These are phyloP conservation scores for Petrolisthes cinctipes DNA, from an alignment of 2,888 invertebrate species.

Conservation along the genomic window DNA sequence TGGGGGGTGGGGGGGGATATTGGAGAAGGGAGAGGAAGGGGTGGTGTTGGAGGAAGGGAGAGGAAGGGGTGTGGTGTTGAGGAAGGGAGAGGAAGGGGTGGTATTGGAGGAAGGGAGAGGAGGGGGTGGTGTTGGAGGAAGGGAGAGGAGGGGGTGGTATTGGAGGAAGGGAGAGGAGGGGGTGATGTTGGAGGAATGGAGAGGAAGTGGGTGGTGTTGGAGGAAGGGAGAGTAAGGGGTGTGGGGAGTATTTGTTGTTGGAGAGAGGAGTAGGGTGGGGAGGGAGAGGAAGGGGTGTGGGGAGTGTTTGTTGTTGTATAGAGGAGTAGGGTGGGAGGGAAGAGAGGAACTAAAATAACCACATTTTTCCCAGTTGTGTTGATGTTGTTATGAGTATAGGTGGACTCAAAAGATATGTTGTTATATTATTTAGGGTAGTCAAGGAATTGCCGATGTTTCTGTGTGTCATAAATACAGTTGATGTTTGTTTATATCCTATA, in stretches of 20 bases:
- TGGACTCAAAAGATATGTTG: too few species aligned
- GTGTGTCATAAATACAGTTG: too few species aligned
- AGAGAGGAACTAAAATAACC: neutral
- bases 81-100: neutral
- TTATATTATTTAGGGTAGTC: too few species aligned
- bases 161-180: neutral
- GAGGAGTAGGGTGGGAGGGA: neutral
- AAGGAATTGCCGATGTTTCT: too few species aligned
- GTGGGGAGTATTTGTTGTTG: neutral
- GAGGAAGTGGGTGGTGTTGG: neutral
- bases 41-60: neutral
- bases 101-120: neutral
- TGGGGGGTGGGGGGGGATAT: neutral
- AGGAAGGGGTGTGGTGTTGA: neutral
- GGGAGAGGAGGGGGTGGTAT: neutral
- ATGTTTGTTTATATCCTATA: too few species aligned
- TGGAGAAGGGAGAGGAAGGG: neutral
- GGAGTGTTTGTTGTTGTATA: neutral
- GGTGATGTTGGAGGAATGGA: neutral
- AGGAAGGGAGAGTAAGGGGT: neutral
- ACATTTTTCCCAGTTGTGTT: too few species aligned
- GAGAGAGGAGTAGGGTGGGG: neutral
- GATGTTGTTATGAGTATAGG: too few species aligned
- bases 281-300: constrained; percentile 16
- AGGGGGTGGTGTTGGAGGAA: neutral